Base-by-base conservation (phyloP, 2,113 vertebrate species). In the Salminus brasiliensis region DNA sequence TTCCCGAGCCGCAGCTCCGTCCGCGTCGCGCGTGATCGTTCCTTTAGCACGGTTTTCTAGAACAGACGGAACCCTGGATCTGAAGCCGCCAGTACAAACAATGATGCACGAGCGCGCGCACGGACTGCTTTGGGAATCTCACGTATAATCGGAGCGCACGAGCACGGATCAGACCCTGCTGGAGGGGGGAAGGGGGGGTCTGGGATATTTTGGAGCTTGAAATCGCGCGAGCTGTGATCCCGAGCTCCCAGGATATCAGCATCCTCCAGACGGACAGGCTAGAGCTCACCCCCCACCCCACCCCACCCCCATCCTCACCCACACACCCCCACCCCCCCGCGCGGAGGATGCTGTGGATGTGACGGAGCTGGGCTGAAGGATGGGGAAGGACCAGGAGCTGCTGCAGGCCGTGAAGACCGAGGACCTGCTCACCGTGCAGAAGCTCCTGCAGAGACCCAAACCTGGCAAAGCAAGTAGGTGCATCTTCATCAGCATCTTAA, bases 381-480 rank as follows among this genome's bases (percentile, higher is more conserved):
- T 98, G 96, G 96, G 96, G 91, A 97, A 97, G 92, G 96, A 98
- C 92, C 96, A 97, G 92, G 96, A 98, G 90, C 93, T 98, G 92
- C 95, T 98, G 90, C 96, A 97, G 93, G 96, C 96, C 87, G 96
- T 98, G 88, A 98, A 98, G 92, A 96, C 95, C 89, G 96, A 98
- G 94, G 97, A 98, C 93, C 88, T 97, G 88, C 92, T 95, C 87
- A 94, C 96, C 86, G 97, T 96, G 87, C 97, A 98, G 94, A 95
- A 97, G 92, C 95, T 98, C 92, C 94, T 98, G 94, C 96, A 97
- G 90, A 96, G 97, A 95, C 96, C 96, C 85, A 94, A 94, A 87
- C 95, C 96, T 13, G 96, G 97, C 85, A 97, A 97, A 94, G 95
- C 96, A 92, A 98, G 96, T 98, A 94, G 95, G 96, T 90, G 72